These are phyloP conservation scores for Puntigrus tetrazona DNA, from an alignment of 2,113 vertebrate species.

Conservation along the genomic window DNA sequence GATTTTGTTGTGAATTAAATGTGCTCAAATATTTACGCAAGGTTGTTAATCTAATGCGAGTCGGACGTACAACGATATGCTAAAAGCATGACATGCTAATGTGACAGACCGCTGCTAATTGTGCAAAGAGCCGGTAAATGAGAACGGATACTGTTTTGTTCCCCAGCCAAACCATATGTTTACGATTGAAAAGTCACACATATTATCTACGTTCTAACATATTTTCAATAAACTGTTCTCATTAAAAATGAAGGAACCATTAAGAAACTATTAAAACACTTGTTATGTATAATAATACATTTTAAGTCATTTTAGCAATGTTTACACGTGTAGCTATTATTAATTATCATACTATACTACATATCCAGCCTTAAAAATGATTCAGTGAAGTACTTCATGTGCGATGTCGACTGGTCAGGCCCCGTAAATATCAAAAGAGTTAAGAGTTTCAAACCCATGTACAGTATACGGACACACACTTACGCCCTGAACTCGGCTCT, in stretches of 20 bases:
- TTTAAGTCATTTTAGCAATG: not conserved
- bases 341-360: too few species aligned
- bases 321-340: too few species aligned
- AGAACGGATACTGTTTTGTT: not conserved
- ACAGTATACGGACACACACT: not conserved
- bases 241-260: not conserved
- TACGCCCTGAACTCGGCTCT: not conserved
- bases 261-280: not conserved
- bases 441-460: not conserved
- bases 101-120: slow-evolving; percentile 5
- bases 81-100: not conserved
- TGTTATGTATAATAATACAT: not conserved
- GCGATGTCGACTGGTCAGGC: not conserved
- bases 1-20: slow-evolving; percentile 71
- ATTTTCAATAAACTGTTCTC: not conserved
- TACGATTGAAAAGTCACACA: not conserved
- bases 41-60: slow-evolving; percentile 64
- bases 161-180: not conserved
- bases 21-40: slow-evolving; percentile 66
- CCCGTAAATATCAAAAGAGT: not conserved
- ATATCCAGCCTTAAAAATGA: not conserved
- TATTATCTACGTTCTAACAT: not conserved
- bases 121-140: slow-evolving; percentile 9
- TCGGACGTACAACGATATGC: not conserved
- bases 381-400: not conserved